phyloP scores from a whole-genome alignment of 2,888 invertebrate species.

The Rhamnusium bicolor region DNA sequence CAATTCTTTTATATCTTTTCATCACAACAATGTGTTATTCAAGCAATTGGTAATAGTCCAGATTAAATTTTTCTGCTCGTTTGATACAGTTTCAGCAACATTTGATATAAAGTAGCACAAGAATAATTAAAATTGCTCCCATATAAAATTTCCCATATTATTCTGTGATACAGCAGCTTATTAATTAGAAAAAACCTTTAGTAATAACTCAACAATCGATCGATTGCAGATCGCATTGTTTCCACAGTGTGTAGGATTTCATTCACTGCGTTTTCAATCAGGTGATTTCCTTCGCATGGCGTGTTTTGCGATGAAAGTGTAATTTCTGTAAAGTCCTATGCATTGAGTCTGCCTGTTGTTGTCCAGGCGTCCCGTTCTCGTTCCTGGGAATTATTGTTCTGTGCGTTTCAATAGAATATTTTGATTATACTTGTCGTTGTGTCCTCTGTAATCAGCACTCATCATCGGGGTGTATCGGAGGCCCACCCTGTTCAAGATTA shows the following conservation, averaged over 20 bases:
- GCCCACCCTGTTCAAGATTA: slow-evolving; percentile 65
- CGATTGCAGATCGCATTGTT: slow-evolving; percentile 45
- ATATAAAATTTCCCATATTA: neutral
- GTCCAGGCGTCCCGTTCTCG: slow-evolving; percentile 54
- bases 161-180: slow-evolving; percentile 34
- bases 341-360: slow-evolving; percentile 39
- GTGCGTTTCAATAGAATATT: slow-evolving; percentile 63
- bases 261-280: slow-evolving; percentile 51
- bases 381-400: slow-evolving; percentile 57
- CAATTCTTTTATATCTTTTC: too few relatives aligned
- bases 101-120: neutral
- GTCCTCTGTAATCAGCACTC: slow-evolving; percentile 60
- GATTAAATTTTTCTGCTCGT: too few relatives aligned
- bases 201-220: slow-evolving; percentile 42
- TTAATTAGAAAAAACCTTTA: slow-evolving; percentile 47
- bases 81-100: neutral
- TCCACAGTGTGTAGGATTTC: slow-evolving; percentile 39
- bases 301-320: slow-evolving; percentile 61
- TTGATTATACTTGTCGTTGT: slow-evolving; percentile 66
- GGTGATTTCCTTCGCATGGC: slow-evolving; percentile 49
- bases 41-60: too few relatives aligned
- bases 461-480: slow-evolving; percentile 47
- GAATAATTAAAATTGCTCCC: neutral
- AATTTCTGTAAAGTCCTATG: slow-evolving; percentile 58
- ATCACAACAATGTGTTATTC: too few relatives aligned